Percentiles rank a stretch among this genome's conserved stretches.
These are phyloP conservation scores for Lepus europaeus DNA, from an alignment of 2,113 vertebrate species.

Conservation along the genomic window DNA sequence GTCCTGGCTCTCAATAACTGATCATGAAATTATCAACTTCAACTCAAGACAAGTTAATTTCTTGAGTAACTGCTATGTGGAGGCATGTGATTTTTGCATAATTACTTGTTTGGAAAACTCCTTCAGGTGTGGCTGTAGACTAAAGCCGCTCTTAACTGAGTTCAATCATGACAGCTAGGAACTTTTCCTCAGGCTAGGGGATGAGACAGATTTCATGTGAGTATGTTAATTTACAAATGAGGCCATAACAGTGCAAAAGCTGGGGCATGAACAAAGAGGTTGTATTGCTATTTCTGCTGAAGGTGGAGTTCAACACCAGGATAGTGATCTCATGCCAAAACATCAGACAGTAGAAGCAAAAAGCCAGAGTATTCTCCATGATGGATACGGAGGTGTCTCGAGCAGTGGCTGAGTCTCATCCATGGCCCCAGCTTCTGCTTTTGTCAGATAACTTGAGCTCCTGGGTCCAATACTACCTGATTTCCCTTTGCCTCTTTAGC, in stretches of 20 bases:
- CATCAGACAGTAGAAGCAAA: constrained; percentile 1
- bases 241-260: background rate
- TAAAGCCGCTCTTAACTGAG: background rate
- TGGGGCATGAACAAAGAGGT: background rate
- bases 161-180: background rate
- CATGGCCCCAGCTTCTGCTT: background rate
- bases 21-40: background rate
- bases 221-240: background rate
- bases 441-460: background rate
- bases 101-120: background rate
- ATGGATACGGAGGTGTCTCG: background rate
- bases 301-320: background rate
- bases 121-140: background rate
- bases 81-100: background rate
- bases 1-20: background rate
- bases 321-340: background rate
- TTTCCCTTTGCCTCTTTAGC: background rate
- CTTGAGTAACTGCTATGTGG: background rate
- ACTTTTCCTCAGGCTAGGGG: background rate
- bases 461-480: background rate
- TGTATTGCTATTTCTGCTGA: background rate
- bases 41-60: background rate
- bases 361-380: background rate
- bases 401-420: background rate
- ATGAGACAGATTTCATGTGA: background rate